A percentile compares a stretch with the other conserved stretches of the same genome.
Evolutionary conservation across 2,888 invertebrate genomes (phyloP).

Genomic region (Dinocampus coccinellae): DNA sequence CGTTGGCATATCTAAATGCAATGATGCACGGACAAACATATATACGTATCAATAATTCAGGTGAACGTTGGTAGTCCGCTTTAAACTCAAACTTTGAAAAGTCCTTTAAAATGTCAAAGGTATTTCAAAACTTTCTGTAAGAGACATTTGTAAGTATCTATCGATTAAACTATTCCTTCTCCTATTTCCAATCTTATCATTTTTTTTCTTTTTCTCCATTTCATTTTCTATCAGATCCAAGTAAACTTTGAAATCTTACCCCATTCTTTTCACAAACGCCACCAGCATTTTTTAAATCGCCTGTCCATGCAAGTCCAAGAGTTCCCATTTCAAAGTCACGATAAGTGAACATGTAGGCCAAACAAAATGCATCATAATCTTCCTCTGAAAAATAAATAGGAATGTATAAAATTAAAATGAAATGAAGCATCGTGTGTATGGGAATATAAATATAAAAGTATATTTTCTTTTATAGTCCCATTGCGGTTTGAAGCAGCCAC

Average conservation of each 20-base stretch:
- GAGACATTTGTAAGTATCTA: not conserved
- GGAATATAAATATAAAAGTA: not conserved
- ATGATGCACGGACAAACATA: not conserved
- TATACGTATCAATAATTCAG: not conserved
- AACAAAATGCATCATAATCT: conserved; percentile 97
- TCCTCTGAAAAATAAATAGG: conserved; percentile 78
- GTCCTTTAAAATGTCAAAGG: not conserved
- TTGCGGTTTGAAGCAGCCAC: conserved; percentile 28
- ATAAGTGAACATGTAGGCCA: conserved; percentile 99
- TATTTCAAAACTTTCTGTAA: not conserved
- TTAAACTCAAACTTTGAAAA: not conserved
- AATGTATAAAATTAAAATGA: no score
- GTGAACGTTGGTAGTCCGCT: not conserved
- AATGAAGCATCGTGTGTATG: no score
- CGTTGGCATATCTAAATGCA: not conserved
- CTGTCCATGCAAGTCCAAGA: conserved; percentile 97
- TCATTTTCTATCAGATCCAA: not conserved
- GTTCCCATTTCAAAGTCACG: conserved; percentile 97
- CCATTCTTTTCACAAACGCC: conserved; percentile 98
- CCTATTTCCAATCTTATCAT: not conserved
- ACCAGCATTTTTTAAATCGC: conserved; percentile 94
- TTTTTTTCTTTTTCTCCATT: not conserved
- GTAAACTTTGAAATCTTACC: conserved; percentile 71
- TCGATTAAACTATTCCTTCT: not conserved
- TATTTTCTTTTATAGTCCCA: conserved; percentile 29